Evolutionary conservation across 2,113 vertebrate genomes (phyloP).

Genomic region (Pterocles orientalis): DNA sequence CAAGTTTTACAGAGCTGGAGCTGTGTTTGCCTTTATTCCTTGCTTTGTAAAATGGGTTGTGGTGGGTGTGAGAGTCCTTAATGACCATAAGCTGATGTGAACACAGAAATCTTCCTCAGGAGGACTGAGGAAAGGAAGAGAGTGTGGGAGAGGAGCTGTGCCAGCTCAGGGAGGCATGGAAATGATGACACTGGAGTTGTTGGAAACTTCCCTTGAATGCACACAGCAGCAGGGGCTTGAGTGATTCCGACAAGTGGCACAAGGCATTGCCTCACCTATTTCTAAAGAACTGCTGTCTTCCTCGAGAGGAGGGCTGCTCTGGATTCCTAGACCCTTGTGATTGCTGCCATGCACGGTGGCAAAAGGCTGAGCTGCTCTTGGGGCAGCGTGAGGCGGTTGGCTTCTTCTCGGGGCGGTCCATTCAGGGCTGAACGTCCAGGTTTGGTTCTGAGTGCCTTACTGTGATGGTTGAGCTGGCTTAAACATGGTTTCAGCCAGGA

Average conservation of each 20-base stretch:
- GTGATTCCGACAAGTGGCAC: background rate
- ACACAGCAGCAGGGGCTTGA: background rate
- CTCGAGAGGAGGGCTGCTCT: background rate
- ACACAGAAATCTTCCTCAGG: background rate
- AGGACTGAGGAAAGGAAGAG: background rate
- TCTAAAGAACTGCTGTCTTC: background rate
- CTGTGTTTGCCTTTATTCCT: background rate
- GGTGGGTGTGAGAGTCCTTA: background rate
- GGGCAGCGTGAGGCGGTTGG: background rate
- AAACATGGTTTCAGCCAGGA: background rate
- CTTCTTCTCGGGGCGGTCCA: rapidly evolving
- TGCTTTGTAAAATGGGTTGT: background rate
- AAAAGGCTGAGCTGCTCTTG: background rate
- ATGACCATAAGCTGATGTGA: background rate
- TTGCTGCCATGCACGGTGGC: background rate
- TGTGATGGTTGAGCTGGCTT: background rate
- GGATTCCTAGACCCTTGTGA: background rate
- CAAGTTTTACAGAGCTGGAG: background rate
- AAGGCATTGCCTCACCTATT: background rate
- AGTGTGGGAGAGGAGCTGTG: rapidly evolving
- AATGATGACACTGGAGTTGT: too few species aligned
- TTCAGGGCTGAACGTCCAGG: rapidly evolving
- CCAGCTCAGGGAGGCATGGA: background rate
- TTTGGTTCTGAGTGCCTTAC: background rate
- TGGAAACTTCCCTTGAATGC: background rate